Percentiles rank a stretch among this genome's conserved stretches.
These are phyloP conservation scores for Phrixothrix hirtus DNA, from an alignment of 2,888 invertebrate genomes.

Conservation along the genomic window DNA sequence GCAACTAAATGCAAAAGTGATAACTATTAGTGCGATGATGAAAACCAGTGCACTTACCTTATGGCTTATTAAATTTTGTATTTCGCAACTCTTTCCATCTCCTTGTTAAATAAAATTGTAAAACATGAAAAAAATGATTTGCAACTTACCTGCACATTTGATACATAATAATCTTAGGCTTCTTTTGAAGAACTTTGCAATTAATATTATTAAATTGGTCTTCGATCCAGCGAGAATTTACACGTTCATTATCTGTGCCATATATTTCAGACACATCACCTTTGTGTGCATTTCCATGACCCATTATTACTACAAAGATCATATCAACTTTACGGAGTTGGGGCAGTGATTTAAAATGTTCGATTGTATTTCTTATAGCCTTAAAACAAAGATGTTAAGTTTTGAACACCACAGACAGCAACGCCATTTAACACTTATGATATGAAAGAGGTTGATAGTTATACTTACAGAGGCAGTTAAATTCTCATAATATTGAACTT, in stretches of 20 bases:
- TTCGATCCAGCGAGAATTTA: slow-evolving; percentile 60
- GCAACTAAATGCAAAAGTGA: slow-evolving; percentile 37
- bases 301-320: slow-evolving; percentile 68
- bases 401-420: neutral
- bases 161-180: slow-evolving; percentile 74
- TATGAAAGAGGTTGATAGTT: neutral
- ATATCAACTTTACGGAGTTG: slow-evolving; percentile 60
- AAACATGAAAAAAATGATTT: too few species aligned
- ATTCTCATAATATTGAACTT: slow-evolving; percentile 54
- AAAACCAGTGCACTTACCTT: too few species aligned
- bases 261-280: slow-evolving; percentile 58
- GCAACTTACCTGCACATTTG: slow-evolving; percentile 65
- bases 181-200: slow-evolving; percentile 60
- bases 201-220: slow-evolving; percentile 63
- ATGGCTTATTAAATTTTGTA: too few species aligned
- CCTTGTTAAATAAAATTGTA: too few species aligned
- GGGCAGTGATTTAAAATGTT: slow-evolving; percentile 52
- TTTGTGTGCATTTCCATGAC: slow-evolving; percentile 61
- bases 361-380: slow-evolving; percentile 56
- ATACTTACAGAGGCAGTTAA: slow-evolving; percentile 52
- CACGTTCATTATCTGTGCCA: slow-evolving; percentile 61
- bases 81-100: too few species aligned
- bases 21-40: too few species aligned
- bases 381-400: slow-evolving; percentile 34
- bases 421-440: neutral